Evolutionary conservation across 2,888 invertebrate species (phyloP).

Genomic region (Fragum sueziense): DNA sequence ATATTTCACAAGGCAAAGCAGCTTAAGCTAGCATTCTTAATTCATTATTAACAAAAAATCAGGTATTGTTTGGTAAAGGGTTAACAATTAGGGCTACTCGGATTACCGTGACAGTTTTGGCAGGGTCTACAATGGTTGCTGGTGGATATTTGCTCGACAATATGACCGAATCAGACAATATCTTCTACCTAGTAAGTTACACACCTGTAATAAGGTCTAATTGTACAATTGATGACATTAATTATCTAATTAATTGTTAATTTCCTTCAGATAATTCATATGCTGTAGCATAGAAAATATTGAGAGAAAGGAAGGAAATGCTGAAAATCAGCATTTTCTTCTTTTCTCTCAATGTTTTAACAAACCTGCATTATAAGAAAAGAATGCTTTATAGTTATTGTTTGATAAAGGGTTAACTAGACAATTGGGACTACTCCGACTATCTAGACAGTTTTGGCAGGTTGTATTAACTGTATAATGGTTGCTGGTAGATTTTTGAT

Average conservation of each 20-base stretch:
- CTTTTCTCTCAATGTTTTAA: conserved; percentile 85
- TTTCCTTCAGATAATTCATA: no score
- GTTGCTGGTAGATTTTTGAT: conserved; percentile 98
- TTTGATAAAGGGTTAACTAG: no score
- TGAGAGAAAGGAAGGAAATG: neutral
- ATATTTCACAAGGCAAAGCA: no score
- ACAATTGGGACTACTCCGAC: conserved; percentile 90
- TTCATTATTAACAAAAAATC: no score
- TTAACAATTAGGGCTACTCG: conserved; percentile 90
- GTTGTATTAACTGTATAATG: conserved; percentile 96
- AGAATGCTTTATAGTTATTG: no score
- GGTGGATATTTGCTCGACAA: conserved; percentile 98
- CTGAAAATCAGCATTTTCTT: neutral
- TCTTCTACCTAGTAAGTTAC: conserved; percentile 89
- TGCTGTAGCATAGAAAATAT: neutral
- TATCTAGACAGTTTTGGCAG: conserved; percentile 92
- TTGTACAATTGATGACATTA: no score
- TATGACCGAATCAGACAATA: conserved; percentile 96
- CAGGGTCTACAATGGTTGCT: conserved; percentile 95
- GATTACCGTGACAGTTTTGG: conserved; percentile 92
- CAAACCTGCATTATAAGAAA: conserved; percentile 97
- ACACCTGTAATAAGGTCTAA: no score
- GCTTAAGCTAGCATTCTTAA: no score
- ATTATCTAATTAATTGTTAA: no score
- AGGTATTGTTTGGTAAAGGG: no score